These are phyloP conservation scores for Rhyacichthys aspro DNA, from an alignment of 2,797 vertebrate genomes.

Conservation along the genomic window DNA sequence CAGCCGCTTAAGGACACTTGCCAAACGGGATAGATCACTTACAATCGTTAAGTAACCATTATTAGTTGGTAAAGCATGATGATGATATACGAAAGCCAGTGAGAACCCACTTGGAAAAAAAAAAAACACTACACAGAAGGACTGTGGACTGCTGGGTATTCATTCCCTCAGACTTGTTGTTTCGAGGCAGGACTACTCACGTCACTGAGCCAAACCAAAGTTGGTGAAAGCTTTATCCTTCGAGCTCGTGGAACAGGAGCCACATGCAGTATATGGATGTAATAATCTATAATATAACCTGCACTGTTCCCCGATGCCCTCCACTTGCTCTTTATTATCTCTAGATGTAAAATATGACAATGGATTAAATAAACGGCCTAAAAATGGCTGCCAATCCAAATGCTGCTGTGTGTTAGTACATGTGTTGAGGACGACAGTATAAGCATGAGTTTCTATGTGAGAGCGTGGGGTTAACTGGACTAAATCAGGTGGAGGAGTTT, in stretches of 20 bases:
- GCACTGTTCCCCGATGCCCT: no score
- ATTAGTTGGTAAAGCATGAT: background rate
- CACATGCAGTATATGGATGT: no score
- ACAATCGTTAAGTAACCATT: no score
- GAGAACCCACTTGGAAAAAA: background rate
- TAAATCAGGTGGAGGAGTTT: constrained; percentile 48
- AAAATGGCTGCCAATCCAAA: no score
- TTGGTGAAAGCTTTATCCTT: background rate
- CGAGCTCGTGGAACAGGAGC: background rate
- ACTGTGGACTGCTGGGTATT: background rate
- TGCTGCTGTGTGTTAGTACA: no score
- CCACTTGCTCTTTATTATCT: no score
- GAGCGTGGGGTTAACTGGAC: constrained; percentile 46
- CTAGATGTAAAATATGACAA: no score
- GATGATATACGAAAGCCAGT: background rate
- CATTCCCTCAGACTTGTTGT: background rate
- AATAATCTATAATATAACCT: no score
- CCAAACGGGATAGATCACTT: no score
- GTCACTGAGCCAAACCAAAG: background rate
- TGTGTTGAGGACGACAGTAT: background rate
- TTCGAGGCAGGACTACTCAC: background rate
- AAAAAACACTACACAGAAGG: background rate
- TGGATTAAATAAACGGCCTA: no score
- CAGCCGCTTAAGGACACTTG: no score
- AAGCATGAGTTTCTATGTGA: background rate